Evolutionary conservation across 2,888 invertebrate genomes (phyloP), one percentile per base, ranked within the genome.

Genomic region (Sarcophaga rosellei): DNA sequence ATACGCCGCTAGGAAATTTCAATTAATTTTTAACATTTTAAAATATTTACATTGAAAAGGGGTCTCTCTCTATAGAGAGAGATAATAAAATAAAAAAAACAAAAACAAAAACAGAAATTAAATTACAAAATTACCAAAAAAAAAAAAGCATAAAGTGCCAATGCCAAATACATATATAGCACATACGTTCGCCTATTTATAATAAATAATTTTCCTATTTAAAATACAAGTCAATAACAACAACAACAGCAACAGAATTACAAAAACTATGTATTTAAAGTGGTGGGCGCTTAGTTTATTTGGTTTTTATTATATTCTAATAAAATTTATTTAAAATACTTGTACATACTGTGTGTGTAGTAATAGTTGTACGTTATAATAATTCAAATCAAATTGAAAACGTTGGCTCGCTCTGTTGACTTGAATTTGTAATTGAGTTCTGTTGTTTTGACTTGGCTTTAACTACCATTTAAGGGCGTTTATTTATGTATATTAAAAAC

Each of bases 391-490:
- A 47, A 35, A 75, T 44, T 53, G 25, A 66, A 70, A 74, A 68
- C 68, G 25, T 72, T 79, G 45, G 53, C 62, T 68, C 44, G 20
- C 6, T 35, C 2, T 45, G 25, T 15, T 23, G 21, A 20, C n/a
- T 69, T 57, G 35, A 70, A 76, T 72, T 59, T 61, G 53, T 44
- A 65, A 73, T 61, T 15, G 23, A 17, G 57, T 66, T 59, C 63
- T 20, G 4, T 57, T 57, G 25, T 70, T 78, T 53, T 44, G 75
- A 81, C 75, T 81, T 78, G 74, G 81, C 10, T 85, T 66, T 79
- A 53, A 62, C 57, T 73, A 47, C 63, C 79, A 80, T 76, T 82
- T 79, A 83, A 86, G 80, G 86, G 86, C 79, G 79, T 86, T 83
- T 83, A 68, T 76, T 80, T 83, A 76, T 85, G 85, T 66, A 8